Evolutionary conservation across 92 coral and sea anemone species (phyloP).

Genomic region (Ricordea florida): DNA sequence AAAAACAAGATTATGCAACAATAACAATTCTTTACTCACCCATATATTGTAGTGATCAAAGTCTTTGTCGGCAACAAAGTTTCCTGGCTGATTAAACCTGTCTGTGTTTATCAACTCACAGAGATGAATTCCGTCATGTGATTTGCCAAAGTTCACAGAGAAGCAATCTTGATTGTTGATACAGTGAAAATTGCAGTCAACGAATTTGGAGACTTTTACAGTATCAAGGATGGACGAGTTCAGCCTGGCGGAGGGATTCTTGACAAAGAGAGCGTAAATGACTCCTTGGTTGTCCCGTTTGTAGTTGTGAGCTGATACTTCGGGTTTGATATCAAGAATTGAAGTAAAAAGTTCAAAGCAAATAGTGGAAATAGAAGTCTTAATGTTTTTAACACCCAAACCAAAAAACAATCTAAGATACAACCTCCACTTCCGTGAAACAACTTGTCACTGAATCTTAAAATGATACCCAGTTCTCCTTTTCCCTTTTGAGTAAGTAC

Average conservation of each 20-base stretch:
- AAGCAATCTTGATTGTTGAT: not conserved
- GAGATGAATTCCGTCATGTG: not conserved
- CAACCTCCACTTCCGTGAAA: too few species aligned
- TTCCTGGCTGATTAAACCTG: not conserved
- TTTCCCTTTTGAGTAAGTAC: too few species aligned
- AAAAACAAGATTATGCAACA: too few species aligned
- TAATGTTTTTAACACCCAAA: too few species aligned
- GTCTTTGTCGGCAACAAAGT: not conserved
- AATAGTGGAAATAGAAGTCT: too few species aligned
- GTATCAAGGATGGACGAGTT: not conserved
- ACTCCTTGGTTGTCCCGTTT: conserved; percentile 2
- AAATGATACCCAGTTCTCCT: too few species aligned
- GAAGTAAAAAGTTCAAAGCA: too few species aligned
- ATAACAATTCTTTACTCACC: too few species aligned
- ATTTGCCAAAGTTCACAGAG: not conserved
- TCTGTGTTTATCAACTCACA: not conserved
- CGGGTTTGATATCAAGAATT: too few species aligned
- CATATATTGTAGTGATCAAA: not conserved
- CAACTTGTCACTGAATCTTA: too few species aligned
- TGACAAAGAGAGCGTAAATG: not conserved
- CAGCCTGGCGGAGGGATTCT: not conserved
- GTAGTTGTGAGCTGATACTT: conserved; percentile 1
- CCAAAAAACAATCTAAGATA: too few species aligned
- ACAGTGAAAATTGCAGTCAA: not conserved
- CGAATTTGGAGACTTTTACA: not conserved